Percentiles rank a stretch among this genome's conserved stretches.
phyloP scores from a whole-genome alignment of 2,113 vertebrate species.

The Hyperoodon ampullatus region DNA sequence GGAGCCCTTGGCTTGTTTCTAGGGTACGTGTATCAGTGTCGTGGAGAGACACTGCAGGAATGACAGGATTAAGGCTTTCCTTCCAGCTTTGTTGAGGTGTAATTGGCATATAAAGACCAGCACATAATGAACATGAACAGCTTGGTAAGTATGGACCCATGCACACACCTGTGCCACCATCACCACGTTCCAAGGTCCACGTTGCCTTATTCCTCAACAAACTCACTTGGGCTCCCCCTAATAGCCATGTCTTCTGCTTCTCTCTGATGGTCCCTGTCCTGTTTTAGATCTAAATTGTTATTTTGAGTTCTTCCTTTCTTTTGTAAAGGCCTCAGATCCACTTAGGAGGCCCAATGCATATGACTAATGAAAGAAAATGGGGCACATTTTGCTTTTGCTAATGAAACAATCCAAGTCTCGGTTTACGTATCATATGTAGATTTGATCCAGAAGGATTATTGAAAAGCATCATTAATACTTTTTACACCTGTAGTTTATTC shows the following conservation, averaged over 20 bases:
- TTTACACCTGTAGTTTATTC: fast-evolving
- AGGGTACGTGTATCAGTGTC: too few species aligned
- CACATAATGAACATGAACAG: neutral
- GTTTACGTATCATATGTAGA: neutral
- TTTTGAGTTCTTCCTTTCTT: neutral
- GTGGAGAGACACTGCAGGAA: fast-evolving
- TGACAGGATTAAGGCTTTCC: too few species aligned
- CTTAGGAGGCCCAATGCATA: neutral
- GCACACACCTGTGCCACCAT: fast-evolving
- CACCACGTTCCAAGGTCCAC: too few species aligned
- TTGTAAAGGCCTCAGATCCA: neutral
- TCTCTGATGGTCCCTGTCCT: too few species aligned
- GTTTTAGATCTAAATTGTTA: neutral
- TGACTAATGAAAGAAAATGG: neutral
- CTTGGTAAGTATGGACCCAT: too few species aligned
- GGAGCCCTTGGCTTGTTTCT: neutral
- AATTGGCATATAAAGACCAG: neutral
- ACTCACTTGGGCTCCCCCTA: neutral
- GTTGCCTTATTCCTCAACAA: fast-evolving
- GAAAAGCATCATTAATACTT: neutral
- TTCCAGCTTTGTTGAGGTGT: neutral
- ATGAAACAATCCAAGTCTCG: neutral
- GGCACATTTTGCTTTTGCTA: too few species aligned
- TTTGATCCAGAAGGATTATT: neutral
- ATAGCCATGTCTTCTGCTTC: neutral